Conservation (phyloP, 2,888 invertebrate species). For the Eulithis testata region DNA sequence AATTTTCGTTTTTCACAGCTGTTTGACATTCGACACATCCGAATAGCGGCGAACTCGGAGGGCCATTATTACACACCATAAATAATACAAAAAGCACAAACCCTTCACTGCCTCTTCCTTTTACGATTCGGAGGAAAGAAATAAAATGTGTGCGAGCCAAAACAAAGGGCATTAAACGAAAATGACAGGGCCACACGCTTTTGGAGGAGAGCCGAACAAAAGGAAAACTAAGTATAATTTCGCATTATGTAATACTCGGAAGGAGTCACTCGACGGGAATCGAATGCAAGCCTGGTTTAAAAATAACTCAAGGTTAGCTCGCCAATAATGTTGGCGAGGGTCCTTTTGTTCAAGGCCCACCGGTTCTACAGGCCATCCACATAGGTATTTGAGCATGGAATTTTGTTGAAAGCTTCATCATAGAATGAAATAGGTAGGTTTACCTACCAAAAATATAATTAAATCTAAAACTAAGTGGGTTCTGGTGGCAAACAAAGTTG, state of each 20-base stretch:
- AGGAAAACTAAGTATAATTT: constrained; percentile 79
- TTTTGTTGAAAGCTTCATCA: constrained; percentile 50
- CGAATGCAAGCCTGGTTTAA: constrained; percentile 77
- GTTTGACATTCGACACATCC: constrained; percentile 59
- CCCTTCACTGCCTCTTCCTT: constrained; percentile 84
- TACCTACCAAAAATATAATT: too few relatives aligned
- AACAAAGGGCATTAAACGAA: constrained; percentile 80
- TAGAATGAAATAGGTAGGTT: constrained; percentile 23
- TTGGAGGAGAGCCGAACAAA: constrained; percentile 69
- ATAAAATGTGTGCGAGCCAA: constrained; percentile 80
- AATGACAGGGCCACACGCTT: constrained; percentile 82
- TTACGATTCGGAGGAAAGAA: constrained; percentile 81
- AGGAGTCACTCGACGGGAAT: constrained; percentile 76
- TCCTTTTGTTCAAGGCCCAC: constrained; percentile 82
- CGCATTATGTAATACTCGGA: constrained; percentile 83
- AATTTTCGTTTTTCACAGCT: constrained; percentile 65
- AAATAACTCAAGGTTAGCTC: constrained; percentile 82
- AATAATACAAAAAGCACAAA: constrained; percentile 81
- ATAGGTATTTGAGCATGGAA: constrained; percentile 50
- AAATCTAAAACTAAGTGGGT: too few relatives aligned
- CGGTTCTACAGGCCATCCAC: constrained; percentile 69
- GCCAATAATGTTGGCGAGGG: constrained; percentile 68
- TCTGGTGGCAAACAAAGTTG: too few relatives aligned
- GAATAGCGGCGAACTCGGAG: constrained; percentile 55
- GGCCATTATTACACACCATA: constrained; percentile 79